Base-by-base conservation (phyloP, 1,140 invertebrate species). In the Drosophila eugracilis region DNA sequence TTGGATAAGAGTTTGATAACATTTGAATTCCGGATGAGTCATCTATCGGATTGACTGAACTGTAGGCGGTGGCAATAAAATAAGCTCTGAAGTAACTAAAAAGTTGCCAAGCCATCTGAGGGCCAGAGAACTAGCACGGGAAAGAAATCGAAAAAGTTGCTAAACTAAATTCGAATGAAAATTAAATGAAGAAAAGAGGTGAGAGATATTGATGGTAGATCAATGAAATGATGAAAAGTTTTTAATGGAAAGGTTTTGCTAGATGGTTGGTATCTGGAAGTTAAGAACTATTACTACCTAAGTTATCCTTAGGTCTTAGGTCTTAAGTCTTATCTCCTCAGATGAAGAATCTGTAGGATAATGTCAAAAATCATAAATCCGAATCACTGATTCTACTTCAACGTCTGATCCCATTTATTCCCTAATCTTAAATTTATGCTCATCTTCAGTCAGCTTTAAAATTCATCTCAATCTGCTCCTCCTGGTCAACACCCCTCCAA, bases 1-100 rank as follows among this genome's bases (percentile, higher is more conserved):
- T 49, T 55, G 53, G 39, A 76, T 22, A 63, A 54, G 65, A 57
- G 21, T 21, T 74, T 48, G 57, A 74, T 74, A 74, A 74, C 69
- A 74, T 74, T 74, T 63, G 69, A 73, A 74, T 74, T 74, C 70
- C 70, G 69, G 70, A 63, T 74, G 69, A 74, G 70, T 74, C 70
- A 74, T 74, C 69, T 19, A 39, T 42, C 21, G 57, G 69, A 74
- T 74, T 73, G 70, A 73, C 42, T 53, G 10, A 0, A 30, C 15
- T n/a, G 60, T 67, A 41, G 54, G 55, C 48, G 57, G 34, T n/a
- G 30, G 24, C 32, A 41, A 36, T 36, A 53, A 53, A 73, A 39
- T 67, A 3, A n/a, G n/a, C 60, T 9, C 0, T 4, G 14, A 52
- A 67, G 63, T 67, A 53, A 67, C 37, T 53, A 67, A 53, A 67